phyloP scores from a whole-genome alignment of 2,797 vertebrate species.

The Pagetopsis macropterus region DNA sequence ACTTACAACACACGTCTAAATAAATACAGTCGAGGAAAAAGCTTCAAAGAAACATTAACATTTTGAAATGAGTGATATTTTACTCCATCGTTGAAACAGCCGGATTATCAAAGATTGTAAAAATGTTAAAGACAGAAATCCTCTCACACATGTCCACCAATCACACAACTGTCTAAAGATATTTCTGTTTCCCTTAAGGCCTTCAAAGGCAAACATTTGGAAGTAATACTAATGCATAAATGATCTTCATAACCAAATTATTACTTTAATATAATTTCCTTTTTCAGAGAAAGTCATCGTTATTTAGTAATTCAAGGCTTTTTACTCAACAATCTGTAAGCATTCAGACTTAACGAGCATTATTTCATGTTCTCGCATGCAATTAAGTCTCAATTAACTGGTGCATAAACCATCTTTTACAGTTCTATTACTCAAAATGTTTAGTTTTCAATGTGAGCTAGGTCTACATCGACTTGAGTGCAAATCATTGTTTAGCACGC shows the following conservation, averaged over 20 bases:
- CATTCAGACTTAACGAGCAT: neutral
- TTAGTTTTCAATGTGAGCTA: neutral
- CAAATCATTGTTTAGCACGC: neutral
- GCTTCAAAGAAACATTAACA: neutral
- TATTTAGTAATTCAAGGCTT: neutral
- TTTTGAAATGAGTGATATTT: neutral
- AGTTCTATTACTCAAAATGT: neutral
- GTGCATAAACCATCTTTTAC: neutral
- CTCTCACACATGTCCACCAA: neutral
- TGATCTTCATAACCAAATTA: neutral
- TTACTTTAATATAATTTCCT: neutral
- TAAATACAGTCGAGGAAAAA: neutral
- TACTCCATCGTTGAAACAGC: neutral
- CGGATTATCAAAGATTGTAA: neutral
- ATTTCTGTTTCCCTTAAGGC: neutral
- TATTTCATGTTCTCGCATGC: neutral
- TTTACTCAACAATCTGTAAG: neutral
- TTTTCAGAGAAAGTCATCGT: neutral
- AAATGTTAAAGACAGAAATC: constrained; percentile 18
- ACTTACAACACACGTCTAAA: neutral
- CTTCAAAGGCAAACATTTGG: neutral
- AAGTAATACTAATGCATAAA: neutral
- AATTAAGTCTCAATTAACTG: neutral
- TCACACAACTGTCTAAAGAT: neutral
- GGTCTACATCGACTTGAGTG: neutral